Evolutionary conservation across 2,113 vertebrate genomes (phyloP).

Genomic region (Cyanocitta stelleri): DNA sequence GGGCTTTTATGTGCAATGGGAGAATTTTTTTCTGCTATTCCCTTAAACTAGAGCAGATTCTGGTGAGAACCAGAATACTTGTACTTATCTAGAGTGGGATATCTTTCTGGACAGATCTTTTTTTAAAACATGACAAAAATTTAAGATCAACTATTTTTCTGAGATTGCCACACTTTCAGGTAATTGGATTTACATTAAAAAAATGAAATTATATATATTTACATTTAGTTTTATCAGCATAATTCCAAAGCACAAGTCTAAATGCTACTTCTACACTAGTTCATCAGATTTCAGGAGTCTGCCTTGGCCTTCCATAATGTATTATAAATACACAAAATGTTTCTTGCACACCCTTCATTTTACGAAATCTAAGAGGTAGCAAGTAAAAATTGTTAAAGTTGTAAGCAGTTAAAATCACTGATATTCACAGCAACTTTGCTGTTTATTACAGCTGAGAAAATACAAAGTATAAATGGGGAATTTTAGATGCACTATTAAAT

Average conservation of each 20-base stretch:
- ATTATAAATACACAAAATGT: neutral
- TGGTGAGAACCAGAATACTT: neutral
- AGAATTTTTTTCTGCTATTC: neutral
- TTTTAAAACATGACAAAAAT: neutral
- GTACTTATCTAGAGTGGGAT: neutral
- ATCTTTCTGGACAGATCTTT: neutral
- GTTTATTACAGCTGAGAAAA: neutral
- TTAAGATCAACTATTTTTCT: neutral
- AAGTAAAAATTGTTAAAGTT: neutral
- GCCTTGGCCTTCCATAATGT: neutral
- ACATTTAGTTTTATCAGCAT: neutral
- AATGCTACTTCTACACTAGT: neutral
- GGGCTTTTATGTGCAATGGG: fast-evolving
- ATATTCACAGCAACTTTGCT: neutral
- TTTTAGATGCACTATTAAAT: neutral
- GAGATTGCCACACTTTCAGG: neutral
- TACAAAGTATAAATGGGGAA: neutral
- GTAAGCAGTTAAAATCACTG: neutral
- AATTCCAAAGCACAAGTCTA: neutral
- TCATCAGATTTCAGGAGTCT: neutral
- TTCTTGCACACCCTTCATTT: neutral
- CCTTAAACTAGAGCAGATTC: neutral
- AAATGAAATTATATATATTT: neutral
- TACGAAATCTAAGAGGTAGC: neutral
- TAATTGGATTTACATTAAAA: neutral